Percentiles rank a stretch among this genome's conserved stretches.
Evolutionary conservation across 2,888 invertebrate genomes (phyloP).

Genomic region (Lydus trimaculatus): DNA sequence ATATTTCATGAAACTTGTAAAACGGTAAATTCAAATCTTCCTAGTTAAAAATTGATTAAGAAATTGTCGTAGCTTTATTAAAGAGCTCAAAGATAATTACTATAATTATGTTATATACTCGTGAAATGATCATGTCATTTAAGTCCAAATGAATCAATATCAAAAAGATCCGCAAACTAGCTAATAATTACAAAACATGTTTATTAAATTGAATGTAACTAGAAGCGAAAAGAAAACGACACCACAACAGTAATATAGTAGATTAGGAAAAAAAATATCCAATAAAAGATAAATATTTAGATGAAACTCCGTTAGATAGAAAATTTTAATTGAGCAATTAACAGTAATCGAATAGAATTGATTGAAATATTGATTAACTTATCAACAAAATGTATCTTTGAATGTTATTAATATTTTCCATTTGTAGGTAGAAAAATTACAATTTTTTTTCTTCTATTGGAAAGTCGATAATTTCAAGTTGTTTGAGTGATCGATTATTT

Average conservation of each 20-base stretch:
- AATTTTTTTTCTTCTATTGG: background rate
- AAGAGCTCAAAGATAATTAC: background rate
- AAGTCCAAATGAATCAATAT: constrained; percentile 2
- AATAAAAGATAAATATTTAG: background rate
- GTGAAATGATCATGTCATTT: background rate
- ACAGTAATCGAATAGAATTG: background rate
- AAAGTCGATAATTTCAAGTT: background rate
- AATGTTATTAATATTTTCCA: background rate
- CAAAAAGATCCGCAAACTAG: constrained; percentile 3
- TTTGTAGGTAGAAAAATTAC: background rate
- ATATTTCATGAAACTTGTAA: background rate
- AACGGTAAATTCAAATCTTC: background rate
- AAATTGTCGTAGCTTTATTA: constrained; percentile 2
- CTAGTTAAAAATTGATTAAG: background rate
- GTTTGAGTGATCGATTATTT: background rate
- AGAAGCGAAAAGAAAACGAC: background rate
- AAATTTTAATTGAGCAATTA: constrained; percentile 4
- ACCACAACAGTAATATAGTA: background rate
- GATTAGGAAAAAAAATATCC: background rate
- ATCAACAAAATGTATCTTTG: background rate
- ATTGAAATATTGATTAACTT: background rate
- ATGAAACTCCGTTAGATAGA: background rate
- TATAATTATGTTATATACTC: background rate
- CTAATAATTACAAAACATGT: constrained; percentile 6
- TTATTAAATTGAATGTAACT: background rate